These are phyloP conservation scores for Drosophila pegasa DNA, from an alignment of 2,888 invertebrate species.

Conservation along the genomic window DNA sequence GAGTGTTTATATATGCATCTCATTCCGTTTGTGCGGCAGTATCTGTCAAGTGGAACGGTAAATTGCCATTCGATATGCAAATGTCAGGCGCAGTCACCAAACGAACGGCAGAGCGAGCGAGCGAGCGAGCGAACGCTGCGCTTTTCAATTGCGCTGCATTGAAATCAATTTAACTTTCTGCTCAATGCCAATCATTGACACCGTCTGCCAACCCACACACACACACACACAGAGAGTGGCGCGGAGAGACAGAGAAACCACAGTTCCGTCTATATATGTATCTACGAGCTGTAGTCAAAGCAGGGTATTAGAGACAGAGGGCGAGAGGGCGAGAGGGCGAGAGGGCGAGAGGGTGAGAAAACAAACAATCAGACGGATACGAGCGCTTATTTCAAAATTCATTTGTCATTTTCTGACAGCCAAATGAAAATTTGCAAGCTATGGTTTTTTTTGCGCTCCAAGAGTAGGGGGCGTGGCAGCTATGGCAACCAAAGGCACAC, in stretches of 20 bases:
- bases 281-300: neutral
- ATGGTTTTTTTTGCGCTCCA: neutral
- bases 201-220: conserved; percentile 46
- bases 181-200: conserved; percentile 80
- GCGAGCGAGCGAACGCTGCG: conserved; percentile 63
- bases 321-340: conserved; percentile 1
- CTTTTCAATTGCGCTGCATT: conserved; percentile 76
- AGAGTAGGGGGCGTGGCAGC: conserved; percentile 22
- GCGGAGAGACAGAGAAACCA: neutral
- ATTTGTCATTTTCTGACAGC: conserved; percentile 80
- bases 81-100: conserved; percentile 72
- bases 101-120: conserved; percentile 6
- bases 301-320: conserved; percentile 33
- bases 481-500: conserved; percentile 37
- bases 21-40: conserved; percentile 15
- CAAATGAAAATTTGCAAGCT: conserved; percentile 66
- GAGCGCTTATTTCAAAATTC: conserved; percentile 79
- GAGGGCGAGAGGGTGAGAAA: conserved; percentile 24
- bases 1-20: conserved; percentile 6
- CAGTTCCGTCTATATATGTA: conserved; percentile 10
- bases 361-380: conserved; percentile 75
- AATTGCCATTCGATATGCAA: conserved; percentile 79
- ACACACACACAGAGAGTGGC: neutral
- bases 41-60: conserved; percentile 74
- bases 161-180: conserved; percentile 80